Evolutionary conservation across 1,140 invertebrate species (phyloP).

Genomic region (Idris sp.): DNA sequence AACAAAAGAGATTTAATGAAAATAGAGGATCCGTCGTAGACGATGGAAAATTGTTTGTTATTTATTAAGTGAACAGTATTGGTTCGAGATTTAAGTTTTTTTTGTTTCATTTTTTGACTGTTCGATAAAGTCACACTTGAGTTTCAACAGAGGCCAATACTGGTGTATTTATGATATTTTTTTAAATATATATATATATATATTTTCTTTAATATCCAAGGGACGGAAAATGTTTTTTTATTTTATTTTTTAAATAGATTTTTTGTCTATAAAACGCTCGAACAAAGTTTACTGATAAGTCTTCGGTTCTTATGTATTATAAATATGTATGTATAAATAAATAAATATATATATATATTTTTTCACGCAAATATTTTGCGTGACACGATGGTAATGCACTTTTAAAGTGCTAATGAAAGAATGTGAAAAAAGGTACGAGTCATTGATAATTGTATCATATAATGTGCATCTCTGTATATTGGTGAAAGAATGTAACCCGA

Average conservation of each 20-base stretch:
- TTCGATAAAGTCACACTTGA: conserved; percentile 31
- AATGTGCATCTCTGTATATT: conserved; percentile 61
- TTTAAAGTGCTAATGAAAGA: conserved; percentile 30
- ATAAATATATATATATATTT: conserved; percentile 47
- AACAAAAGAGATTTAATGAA: conserved; percentile 40
- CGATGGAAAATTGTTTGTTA: conserved; percentile 48
- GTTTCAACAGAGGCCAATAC: conserved; percentile 45
- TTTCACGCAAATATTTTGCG: conserved; percentile 41
- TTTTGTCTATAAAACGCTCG: conserved; percentile 52
- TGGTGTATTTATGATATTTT: conserved; percentile 40
- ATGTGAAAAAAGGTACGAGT: conserved; percentile 48
- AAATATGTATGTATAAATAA: conserved; percentile 37
- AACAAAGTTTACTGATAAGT: conserved; percentile 56
- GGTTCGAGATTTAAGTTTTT: conserved; percentile 45
- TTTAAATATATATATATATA: conserved; percentile 23
- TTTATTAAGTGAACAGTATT: conserved; percentile 54
- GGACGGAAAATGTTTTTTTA: no score
- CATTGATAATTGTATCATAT: conserved; percentile 60
- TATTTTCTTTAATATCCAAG: conserved; percentile 20
- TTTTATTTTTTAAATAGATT: conserved; percentile 30
- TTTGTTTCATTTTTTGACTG: conserved; percentile 18
- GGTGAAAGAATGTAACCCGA: conserved; percentile 48
- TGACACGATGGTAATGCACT: conserved; percentile 36
- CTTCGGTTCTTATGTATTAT: conserved; percentile 55
- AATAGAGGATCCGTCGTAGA: conserved; percentile 31